Evolutionary conservation across 2,797 vertebrate genomes (phyloP), one percentile per base, ranked within the genome.

Genomic region (Pipistrellus kuhlii): DNA sequence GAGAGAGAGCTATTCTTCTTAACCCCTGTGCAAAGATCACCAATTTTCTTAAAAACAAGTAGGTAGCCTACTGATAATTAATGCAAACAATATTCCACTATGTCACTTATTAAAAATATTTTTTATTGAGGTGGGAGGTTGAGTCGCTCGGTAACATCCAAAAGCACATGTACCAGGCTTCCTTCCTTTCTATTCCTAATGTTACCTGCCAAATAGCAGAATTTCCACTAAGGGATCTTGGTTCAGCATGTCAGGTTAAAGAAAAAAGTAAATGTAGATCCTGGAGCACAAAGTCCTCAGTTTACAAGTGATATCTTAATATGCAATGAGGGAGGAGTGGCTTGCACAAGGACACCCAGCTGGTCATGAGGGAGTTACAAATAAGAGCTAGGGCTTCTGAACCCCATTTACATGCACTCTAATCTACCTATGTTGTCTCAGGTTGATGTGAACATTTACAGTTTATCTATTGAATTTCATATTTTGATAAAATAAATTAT

Each of bases 401-500:
- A 12, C 0, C 46, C 38, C 1, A 8, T 35, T 41, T 53, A n/a
- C 30, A 30, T 1, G 3, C 0, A 2, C 9, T 62, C 20, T 88
- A 8, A 23, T 73, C 32, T 80, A 11, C 30, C 27, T 64, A 2
- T 1, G 2, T 4, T 46, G 6, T 57, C 23, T 73, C 3, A 48
- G 9, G 5, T 48, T 17, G 59, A n/a, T 68, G 15, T 30, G n/a
- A 72, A 53, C 13, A 32, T 72, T 85, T 62, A 85, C 18, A 44
- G 0, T 87, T 80, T 41, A 71, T 57, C 15, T 76, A 57, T 64
- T 80, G 30, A 77, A 62, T 85, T 77, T 82, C 20, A 41, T 32
- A 21, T 62, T 90, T 72, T 90, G 51, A 17, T 94, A 21, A 92
- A 95, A 75, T 69, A 76, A 93, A 30, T 73, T 21, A 80, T n/a